phyloP scores from a whole-genome alignment of 2,797 vertebrate genomes.

The Rhynchotus rufescens region DNA sequence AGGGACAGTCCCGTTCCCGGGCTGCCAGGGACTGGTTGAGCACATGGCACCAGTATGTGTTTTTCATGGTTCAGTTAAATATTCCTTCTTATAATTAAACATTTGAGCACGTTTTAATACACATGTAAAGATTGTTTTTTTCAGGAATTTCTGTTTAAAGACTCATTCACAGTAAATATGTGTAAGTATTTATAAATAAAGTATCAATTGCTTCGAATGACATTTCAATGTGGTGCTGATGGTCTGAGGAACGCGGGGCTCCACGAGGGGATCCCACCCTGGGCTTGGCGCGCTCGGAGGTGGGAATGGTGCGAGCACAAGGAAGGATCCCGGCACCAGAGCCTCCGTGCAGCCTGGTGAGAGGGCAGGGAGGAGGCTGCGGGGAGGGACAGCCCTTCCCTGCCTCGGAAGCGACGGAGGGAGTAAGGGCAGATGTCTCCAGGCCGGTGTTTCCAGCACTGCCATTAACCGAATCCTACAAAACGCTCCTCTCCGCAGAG shows the following conservation, averaged over 20 bases:
- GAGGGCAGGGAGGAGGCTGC: background rate
- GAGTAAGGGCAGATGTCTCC: background rate
- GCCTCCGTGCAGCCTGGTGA: background rate
- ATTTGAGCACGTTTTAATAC: constrained; percentile 69
- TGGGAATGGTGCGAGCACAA: background rate
- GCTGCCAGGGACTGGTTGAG: constrained; percentile 1
- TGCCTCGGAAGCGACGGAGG: background rate
- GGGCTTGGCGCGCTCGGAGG: background rate
- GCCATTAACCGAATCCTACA: constrained; percentile 13
- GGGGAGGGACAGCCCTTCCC: background rate
- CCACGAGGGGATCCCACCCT: background rate
- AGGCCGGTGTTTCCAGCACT: background rate
- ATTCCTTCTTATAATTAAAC: constrained; percentile 62
- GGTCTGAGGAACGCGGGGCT: constrained; percentile 13
- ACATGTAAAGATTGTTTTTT: constrained; percentile 69
- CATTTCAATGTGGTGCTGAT: constrained; percentile 52
- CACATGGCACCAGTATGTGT: background rate
- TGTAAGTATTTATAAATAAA: constrained; percentile 76
- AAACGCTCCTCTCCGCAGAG: constrained; percentile 14
- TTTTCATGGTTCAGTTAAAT: constrained; percentile 57
- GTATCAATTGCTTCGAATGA: constrained; percentile 73
- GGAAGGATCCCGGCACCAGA: background rate
- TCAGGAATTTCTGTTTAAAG: constrained; percentile 64
- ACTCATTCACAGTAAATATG: constrained; percentile 72
- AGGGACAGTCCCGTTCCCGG: background rate